These are phyloP conservation scores for Zaprionus obscuricornis DNA, from an alignment of 2,888 invertebrate species.

Conservation along the genomic window DNA sequence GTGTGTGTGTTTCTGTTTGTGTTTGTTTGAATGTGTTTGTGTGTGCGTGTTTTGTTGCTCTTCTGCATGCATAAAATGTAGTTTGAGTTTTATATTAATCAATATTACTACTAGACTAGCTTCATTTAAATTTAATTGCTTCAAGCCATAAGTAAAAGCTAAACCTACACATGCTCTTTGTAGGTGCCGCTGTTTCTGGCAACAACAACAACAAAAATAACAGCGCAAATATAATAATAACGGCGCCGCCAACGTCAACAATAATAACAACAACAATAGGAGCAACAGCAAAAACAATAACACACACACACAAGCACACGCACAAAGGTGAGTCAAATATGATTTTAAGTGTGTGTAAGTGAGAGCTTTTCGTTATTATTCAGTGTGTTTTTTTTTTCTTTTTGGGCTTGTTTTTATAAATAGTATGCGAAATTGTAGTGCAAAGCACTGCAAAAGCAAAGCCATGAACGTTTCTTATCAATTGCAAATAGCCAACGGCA, in stretches of 20 bases:
- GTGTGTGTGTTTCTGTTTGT: constrained; percentile 40
- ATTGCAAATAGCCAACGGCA: constrained; percentile 50
- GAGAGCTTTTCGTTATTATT: constrained; percentile 19
- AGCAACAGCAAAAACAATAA: background rate
- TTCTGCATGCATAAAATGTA: constrained; percentile 56
- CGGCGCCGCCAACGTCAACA: constrained; percentile 27
- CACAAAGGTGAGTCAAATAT: constrained; percentile 63
- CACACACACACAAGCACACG: constrained; percentile 28
- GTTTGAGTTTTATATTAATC: constrained; percentile 56
- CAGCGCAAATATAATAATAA: constrained; percentile 8
- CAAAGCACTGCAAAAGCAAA: constrained; percentile 55
- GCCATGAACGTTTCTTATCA: constrained; percentile 60
- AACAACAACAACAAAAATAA: constrained; percentile 22
- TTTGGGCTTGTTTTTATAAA: constrained; percentile 57
- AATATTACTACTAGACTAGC: constrained; percentile 56
- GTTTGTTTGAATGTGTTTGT: constrained; percentile 8
- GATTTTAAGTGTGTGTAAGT: constrained; percentile 10
- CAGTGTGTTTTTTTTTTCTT: constrained; percentile 25
- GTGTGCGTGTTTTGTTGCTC: constrained; percentile 34
- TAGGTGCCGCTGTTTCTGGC: constrained; percentile 34
- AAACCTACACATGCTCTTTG: constrained; percentile 39
- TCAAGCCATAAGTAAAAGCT: constrained; percentile 27
- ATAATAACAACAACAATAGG: constrained; percentile 16
- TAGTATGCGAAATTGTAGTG: constrained; percentile 42
- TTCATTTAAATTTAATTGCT: constrained; percentile 63